phyloP scores from a whole-genome alignment of 2,113 vertebrate species.

The Epinephelus moara region DNA sequence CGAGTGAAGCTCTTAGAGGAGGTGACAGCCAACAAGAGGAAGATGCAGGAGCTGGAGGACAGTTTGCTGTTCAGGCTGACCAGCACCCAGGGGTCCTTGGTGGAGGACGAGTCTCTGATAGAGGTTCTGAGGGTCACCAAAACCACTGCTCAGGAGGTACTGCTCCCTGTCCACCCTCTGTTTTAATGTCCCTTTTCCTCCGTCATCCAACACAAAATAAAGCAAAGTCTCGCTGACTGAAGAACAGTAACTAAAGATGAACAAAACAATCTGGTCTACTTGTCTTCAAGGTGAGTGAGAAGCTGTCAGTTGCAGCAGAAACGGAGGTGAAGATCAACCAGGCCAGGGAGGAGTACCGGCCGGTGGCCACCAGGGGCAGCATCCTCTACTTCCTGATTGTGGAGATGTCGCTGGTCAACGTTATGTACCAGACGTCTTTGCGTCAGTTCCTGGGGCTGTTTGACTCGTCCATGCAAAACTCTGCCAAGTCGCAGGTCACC shows the following conservation, averaged over 20 bases:
- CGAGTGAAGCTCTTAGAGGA: constrained; percentile 88
- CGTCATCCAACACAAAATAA: not conserved
- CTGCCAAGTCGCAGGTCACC: constrained; percentile 85
- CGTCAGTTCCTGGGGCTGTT: constrained; percentile 89
- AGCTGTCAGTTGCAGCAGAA: constrained; percentile 85
- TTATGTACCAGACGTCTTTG: constrained; percentile 91
- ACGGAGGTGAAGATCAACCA: constrained; percentile 89
- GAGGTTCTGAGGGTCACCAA: constrained; percentile 88
- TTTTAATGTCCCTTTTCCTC: not conserved
- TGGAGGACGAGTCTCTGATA: constrained; percentile 89
- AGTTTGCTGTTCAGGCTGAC: constrained; percentile 87
- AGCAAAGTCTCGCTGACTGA: not conserved
- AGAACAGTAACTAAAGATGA: no score
- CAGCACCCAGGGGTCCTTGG: constrained; percentile 88
- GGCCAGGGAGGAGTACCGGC: constrained; percentile 90
- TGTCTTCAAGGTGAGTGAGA: constrained; percentile 86
- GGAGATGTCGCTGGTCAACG: constrained; percentile 90
- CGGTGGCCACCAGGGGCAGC: constrained; percentile 87
- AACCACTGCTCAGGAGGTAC: constrained; percentile 88
- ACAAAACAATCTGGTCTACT: not conserved
- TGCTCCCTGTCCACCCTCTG: not conserved
- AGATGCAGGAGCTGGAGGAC: constrained; percentile 90
- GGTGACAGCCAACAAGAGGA: constrained; percentile 88
- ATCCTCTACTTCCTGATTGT: constrained; percentile 91
- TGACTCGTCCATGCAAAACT: constrained; percentile 85